Percentiles rank a stretch among this genome's conserved stretches.
Conservation (phyloP, 2,113 vertebrate genomes). For the Diadophis punctatus region DNA sequence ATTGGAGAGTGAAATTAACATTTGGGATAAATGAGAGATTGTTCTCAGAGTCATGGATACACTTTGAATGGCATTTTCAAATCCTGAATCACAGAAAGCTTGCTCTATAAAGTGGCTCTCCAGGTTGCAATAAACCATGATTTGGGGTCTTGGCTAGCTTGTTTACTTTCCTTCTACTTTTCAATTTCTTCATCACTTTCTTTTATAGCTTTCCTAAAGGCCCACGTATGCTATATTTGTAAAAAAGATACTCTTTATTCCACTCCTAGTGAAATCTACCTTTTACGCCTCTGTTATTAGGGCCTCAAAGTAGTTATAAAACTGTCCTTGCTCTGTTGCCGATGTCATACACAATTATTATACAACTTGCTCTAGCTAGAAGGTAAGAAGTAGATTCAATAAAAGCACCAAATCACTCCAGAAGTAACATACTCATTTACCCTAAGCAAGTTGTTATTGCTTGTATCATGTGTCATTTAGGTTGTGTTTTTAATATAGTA, state of each 20-base stretch:
- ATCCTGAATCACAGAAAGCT: not conserved
- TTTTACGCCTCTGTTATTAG: not conserved
- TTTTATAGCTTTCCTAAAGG: not conserved
- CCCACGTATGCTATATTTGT: not conserved
- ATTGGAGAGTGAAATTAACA: not conserved
- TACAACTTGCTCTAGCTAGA: not conserved
- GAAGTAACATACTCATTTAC: not conserved
- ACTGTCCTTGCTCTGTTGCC: not conserved
- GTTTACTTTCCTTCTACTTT: not conserved
- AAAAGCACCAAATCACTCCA: not conserved
- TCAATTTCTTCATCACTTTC: not conserved
- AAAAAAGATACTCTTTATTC: not conserved
- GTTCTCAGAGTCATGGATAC: not conserved
- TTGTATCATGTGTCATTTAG: constrained; percentile 11
- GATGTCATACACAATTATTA: not conserved
- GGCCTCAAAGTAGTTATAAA: not conserved
- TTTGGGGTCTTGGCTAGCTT: not conserved
- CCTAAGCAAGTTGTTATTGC: accelerated
- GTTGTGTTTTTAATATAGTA: constrained; percentile 28
- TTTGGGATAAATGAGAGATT: not conserved
- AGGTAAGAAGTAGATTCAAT: not conserved
- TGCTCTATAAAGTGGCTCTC: not conserved
- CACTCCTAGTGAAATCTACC: not conserved
- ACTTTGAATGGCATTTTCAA: not conserved
- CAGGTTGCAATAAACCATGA: not conserved